These are phyloP conservation scores for Calosoma granatense DNA, from an alignment of 1,140 invertebrate species.

Conservation along the genomic window DNA sequence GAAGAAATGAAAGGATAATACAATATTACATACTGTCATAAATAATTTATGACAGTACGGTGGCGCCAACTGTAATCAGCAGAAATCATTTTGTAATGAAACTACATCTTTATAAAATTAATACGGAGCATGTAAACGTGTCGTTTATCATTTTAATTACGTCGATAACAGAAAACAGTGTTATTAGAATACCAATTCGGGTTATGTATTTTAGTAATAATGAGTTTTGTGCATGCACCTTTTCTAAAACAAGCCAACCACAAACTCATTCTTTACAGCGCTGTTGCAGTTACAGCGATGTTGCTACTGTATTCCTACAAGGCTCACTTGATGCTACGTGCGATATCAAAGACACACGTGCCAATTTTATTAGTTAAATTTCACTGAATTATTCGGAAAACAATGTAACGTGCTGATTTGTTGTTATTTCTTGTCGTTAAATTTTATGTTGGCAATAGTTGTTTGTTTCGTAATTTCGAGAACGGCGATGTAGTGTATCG, in stretches of 20 bases:
- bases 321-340: background rate
- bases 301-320: background rate
- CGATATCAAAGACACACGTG: background rate
- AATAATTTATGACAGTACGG: too few relatives aligned
- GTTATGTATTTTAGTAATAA: background rate
- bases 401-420: background rate
- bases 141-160: slow-evolving; percentile 2
- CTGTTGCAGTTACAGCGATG: background rate
- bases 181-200: slow-evolving; percentile 6
- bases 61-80: too few relatives aligned
- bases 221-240: background rate
- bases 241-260: background rate
- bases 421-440: background rate
- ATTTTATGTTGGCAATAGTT: too few relatives aligned
- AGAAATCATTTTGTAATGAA: too few relatives aligned
- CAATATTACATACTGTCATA: too few relatives aligned
- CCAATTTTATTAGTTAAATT: background rate
- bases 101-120: too few relatives aligned
- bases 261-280: background rate
- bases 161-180: background rate
- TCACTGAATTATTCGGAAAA: background rate
- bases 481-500: too few relatives aligned
- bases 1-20: too few relatives aligned
- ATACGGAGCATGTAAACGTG: background rate
- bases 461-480: too few relatives aligned